A percentile compares a stretch with the other conserved stretches of the same genome.
These are phyloP conservation scores for Drosophila colorata DNA, from an alignment of 2,888 invertebrate species.

Conservation along the genomic window DNA sequence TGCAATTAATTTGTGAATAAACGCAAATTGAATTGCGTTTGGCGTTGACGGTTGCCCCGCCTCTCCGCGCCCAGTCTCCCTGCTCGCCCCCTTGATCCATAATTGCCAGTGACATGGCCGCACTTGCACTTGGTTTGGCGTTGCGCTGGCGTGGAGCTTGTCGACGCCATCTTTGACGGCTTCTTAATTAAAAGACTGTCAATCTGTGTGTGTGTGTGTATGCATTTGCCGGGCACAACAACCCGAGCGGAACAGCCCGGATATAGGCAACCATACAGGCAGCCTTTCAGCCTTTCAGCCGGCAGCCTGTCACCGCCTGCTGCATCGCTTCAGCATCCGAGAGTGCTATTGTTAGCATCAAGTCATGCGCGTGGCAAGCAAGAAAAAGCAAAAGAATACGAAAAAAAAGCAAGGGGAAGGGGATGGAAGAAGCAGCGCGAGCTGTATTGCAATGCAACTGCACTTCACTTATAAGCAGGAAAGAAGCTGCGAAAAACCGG, in stretches of 20 bases:
- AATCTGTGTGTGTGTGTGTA: conserved; percentile 58
- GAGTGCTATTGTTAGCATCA: conserved; percentile 77
- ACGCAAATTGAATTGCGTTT: conserved; percentile 72
- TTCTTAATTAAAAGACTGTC: conserved; percentile 81
- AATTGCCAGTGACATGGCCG: conserved; percentile 79
- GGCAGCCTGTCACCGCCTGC: conserved; percentile 42
- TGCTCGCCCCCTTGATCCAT: conserved; percentile 39
- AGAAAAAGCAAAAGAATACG: conserved; percentile 19
- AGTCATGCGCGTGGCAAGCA: conserved; percentile 69
- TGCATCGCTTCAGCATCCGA: conserved; percentile 41
- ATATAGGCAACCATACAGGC: conserved; percentile 29
- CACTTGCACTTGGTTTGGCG: conserved; percentile 49
- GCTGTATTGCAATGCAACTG: conserved; percentile 45
- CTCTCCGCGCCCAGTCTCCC: background rate
- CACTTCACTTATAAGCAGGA: conserved; percentile 67
- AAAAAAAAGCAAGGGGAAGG: conserved; percentile 15
- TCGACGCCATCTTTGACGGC: conserved; percentile 79
- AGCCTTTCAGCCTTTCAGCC: conserved; percentile 8
- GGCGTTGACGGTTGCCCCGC: conserved; percentile 28
- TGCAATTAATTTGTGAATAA: conserved; percentile 79
- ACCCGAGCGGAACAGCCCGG: conserved; percentile 25
- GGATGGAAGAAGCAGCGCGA: conserved; percentile 9
- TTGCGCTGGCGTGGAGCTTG: conserved; percentile 46
- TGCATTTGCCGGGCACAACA: conserved; percentile 16
- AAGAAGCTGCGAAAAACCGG: conserved; percentile 40